These are phyloP conservation scores for Cyaniris semiargus DNA, from an alignment of 2,888 invertebrate species.

Conservation along the genomic window DNA sequence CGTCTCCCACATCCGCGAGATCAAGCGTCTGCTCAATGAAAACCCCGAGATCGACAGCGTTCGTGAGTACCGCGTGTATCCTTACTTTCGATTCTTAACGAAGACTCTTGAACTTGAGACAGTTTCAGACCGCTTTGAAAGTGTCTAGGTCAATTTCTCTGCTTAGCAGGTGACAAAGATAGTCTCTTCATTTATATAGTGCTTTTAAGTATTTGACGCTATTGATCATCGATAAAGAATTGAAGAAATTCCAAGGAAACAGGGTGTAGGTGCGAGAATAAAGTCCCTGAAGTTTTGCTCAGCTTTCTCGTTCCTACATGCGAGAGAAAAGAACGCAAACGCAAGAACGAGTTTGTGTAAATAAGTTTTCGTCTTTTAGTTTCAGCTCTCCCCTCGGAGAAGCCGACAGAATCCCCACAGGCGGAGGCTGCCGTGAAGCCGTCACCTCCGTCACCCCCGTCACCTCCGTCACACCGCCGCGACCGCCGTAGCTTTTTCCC, in stretches of 20 bases:
- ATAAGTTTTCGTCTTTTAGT: background rate
- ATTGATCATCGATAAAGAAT: too few species aligned
- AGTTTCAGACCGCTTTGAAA: too few species aligned
- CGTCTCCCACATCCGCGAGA: constrained; percentile 55
- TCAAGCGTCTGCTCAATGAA: constrained; percentile 61
- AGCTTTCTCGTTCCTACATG: too few species aligned
- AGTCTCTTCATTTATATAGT: too few species aligned
- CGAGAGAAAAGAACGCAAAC: too few species aligned
- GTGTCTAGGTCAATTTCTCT: too few species aligned
- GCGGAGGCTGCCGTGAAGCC: background rate
- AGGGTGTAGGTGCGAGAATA: too few species aligned
- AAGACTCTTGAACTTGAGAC: background rate
- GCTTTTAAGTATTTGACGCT: too few species aligned
- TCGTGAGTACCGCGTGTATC: constrained; percentile 46
- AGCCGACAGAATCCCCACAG: constrained; percentile 38
- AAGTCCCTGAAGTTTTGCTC: too few species aligned
- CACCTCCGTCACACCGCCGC: constrained; percentile 41
- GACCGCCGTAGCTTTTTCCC: constrained; percentile 66
- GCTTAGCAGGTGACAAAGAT: too few species aligned
- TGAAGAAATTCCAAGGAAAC: too few species aligned
- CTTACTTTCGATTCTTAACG: background rate
- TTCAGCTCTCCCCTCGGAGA: constrained; percentile 43
- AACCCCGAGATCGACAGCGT: constrained; percentile 66
- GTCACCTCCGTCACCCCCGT: background rate
- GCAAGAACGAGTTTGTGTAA: too few species aligned